A percentile compares a stretch with the other conserved stretches of the same genome.
Conservation (phyloP, 2,113 vertebrate species). For the Serilophus lunatus region DNA sequence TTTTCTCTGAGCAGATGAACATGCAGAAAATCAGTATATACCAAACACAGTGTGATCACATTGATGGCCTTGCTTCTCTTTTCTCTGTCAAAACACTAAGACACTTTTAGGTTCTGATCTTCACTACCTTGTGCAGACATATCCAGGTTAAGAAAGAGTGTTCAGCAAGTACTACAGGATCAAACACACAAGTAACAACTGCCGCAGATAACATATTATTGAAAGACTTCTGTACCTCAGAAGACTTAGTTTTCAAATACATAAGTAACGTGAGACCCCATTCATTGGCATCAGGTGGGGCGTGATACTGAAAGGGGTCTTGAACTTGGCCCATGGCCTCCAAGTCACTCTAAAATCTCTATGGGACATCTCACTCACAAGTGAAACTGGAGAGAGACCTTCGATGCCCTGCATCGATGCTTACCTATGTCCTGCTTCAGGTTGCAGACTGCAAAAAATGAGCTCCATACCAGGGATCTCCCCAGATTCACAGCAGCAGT, state of each 20-base stretch:
- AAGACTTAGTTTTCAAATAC: neutral
- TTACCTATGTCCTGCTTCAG: neutral
- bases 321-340: accelerated
- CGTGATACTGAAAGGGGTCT: accelerated
- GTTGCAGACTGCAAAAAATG: neutral
- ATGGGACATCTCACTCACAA: neutral
- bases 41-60: neutral
- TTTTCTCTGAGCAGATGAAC: neutral
- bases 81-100: neutral
- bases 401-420: neutral
- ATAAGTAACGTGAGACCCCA: accelerated
- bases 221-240: neutral
- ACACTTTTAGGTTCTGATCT: neutral
- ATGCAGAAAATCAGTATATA: neutral
- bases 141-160: neutral
- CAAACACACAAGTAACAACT: neutral
- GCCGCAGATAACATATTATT: neutral
- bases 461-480: neutral
- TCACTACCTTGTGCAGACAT: neutral
- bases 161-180: neutral
- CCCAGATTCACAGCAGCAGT: neutral
- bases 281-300: neutral
- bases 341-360: neutral
- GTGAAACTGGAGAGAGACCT: neutral
- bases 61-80: neutral